Conservation (phyloP, 2,113 vertebrate species). For the Pimephales promelas region DNA sequence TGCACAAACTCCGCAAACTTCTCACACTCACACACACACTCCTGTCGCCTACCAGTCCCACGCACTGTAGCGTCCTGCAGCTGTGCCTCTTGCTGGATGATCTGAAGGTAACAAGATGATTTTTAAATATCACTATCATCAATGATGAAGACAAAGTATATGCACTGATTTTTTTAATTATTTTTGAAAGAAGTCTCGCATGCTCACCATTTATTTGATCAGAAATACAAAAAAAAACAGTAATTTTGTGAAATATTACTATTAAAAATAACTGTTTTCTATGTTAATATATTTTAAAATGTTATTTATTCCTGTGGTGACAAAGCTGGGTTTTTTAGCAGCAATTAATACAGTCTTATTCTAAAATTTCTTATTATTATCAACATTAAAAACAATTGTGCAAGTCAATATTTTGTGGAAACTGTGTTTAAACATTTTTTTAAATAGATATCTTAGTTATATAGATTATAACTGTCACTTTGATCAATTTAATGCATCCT, state of each 20-base stretch:
- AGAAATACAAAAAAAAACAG: not conserved
- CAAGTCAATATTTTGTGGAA: not conserved
- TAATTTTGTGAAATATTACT: not conserved
- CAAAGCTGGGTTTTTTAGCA: not conserved
- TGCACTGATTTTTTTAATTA: too few relatives aligned
- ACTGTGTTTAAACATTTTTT: not conserved
- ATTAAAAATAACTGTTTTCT: not conserved
- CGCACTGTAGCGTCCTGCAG: conserved; percentile 75
- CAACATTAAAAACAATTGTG: not conserved
- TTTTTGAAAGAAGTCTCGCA: not conserved
- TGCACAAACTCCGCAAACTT: conserved; percentile 76
- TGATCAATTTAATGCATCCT: not conserved
- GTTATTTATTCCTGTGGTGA: not conserved
- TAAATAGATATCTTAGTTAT: not conserved
- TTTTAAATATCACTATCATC: not conserved
- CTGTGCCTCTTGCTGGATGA: conserved; percentile 73
- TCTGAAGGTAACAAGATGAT: conserved; percentile 75
- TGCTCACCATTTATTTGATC: not conserved
- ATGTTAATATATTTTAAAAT: not conserved
- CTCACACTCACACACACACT: conserved; percentile 71
- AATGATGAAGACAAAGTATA: not conserved
- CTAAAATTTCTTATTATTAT: not conserved
- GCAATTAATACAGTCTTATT: not conserved
- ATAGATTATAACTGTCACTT: not conserved
- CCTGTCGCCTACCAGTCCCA: conserved; percentile 72